Evolutionary conservation across 2,797 vertebrate species (phyloP).

Genomic region (Lepus oiostolus): DNA sequence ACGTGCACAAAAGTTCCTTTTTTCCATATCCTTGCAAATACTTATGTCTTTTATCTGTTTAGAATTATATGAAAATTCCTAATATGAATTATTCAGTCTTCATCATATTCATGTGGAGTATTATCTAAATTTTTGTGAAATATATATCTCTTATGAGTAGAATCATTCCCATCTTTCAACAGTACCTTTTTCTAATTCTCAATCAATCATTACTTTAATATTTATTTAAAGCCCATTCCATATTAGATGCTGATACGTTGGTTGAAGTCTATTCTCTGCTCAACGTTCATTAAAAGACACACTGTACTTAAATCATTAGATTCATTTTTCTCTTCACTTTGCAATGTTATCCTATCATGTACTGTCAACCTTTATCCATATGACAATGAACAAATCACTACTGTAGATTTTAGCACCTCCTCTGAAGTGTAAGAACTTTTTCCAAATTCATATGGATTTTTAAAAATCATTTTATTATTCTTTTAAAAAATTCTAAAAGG

Average conservation of each 20-base stretch:
- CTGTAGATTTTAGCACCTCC: background rate
- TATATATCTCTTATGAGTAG: background rate
- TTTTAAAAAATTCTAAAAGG: too few species aligned
- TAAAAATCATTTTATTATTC: too few species aligned
- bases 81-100: background rate
- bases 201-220: background rate
- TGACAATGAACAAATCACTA: background rate
- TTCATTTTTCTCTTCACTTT: background rate
- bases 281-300: background rate
- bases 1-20: too few species aligned
- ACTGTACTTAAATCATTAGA: background rate
- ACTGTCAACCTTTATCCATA: background rate
- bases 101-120: background rate
- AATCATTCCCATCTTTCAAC: background rate
- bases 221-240: background rate
- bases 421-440: background rate
- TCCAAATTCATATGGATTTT: background rate
- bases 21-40: too few species aligned
- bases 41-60: too few species aligned
- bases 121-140: constrained; percentile 23
- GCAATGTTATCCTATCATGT: background rate
- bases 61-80: background rate
- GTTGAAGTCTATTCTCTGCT: background rate
- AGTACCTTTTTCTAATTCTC: background rate
- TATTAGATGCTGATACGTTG: background rate